Evolutionary conservation across 2,113 vertebrate genomes (phyloP).

Genomic region (Herpetotheres cachinnans): DNA sequence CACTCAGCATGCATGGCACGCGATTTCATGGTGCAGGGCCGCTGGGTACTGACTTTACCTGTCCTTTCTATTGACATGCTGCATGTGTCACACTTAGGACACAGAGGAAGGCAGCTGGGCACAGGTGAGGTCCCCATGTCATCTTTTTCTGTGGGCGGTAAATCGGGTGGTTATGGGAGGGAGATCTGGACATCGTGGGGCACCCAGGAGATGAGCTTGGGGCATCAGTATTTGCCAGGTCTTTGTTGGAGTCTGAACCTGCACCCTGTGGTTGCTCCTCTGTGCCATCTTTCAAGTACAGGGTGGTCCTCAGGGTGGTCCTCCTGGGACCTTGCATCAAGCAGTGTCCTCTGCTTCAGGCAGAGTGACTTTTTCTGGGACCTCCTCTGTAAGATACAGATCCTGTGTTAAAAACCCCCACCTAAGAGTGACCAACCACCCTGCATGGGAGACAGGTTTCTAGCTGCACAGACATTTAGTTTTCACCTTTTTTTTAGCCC

Average conservation of each 20-base stretch:
- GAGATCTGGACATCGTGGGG: not conserved
- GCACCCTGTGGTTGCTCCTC: not conserved
- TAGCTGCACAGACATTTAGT: not conserved
- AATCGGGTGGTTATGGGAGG: not conserved
- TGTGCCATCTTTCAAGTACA: not conserved
- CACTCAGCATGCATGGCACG: rapidly evolving
- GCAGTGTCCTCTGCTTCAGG: not conserved
- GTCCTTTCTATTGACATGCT: constrained; percentile 79
- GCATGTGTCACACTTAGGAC: constrained; percentile 81
- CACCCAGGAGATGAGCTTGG: not conserved
- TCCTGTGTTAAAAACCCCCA: not conserved
- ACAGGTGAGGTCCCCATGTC: constrained; percentile 83
- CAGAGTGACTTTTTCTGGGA: not conserved
- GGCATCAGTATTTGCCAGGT: not conserved
- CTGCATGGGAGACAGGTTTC: not conserved
- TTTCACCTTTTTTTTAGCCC: not conserved
- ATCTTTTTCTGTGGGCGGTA: rapidly evolving
- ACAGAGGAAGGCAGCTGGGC: constrained; percentile 98
- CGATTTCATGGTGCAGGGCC: not conserved
- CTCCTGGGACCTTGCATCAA: not conserved
- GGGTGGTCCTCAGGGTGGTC: not conserved
- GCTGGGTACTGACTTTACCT: constrained; percentile 44
- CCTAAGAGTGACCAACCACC: not conserved
- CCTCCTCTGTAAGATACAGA: not conserved
- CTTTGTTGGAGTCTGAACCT: not conserved